phyloP scores from a whole-genome alignment of 2,113 vertebrate genomes.

The Oncorhynchus clarkii region DNA sequence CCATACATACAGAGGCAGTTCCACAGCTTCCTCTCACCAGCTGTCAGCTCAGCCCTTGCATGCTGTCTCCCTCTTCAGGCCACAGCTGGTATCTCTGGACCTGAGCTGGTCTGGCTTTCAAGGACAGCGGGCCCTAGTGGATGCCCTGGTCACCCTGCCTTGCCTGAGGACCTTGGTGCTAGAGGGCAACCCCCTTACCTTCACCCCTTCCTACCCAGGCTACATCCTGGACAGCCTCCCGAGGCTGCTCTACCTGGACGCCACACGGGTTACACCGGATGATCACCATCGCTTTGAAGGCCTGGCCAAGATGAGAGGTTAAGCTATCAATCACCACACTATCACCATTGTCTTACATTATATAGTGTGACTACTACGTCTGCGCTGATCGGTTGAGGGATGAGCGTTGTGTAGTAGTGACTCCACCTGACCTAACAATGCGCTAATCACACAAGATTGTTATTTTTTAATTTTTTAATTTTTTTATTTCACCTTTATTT shows the following conservation, averaged over 20 bases:
- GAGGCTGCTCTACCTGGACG: conserved; percentile 73
- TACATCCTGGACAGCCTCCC: conserved; percentile 78
- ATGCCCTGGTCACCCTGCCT: conserved; percentile 60
- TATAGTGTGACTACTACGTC: too few relatives aligned
- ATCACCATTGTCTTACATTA: not conserved
- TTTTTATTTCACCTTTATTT: too few relatives aligned
- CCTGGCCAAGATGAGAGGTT: conserved; percentile 70
- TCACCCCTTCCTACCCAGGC: conserved; percentile 79
- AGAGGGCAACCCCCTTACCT: conserved; percentile 81
- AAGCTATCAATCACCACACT: conserved; percentile 27
- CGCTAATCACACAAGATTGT: too few relatives aligned
- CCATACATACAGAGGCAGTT: not conserved
- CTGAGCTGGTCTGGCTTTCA: conserved; percentile 81
- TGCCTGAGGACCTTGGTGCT: conserved; percentile 76
- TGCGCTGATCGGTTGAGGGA: too few relatives aligned
- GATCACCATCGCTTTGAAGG: conserved; percentile 73
- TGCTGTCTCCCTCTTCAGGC: conserved; percentile 68
- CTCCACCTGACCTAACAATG: too few relatives aligned
- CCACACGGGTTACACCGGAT: conserved; percentile 59
- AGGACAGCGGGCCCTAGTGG: conserved; percentile 66
- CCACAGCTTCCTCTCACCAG: not conserved
- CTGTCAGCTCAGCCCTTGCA: too few relatives aligned
- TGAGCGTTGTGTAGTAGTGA: too few relatives aligned
- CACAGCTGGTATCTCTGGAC: conserved; percentile 84
- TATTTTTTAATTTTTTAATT: too few relatives aligned